phyloP scores from a whole-genome alignment of 2,888 invertebrate genomes.

The Gibbula magus region DNA sequence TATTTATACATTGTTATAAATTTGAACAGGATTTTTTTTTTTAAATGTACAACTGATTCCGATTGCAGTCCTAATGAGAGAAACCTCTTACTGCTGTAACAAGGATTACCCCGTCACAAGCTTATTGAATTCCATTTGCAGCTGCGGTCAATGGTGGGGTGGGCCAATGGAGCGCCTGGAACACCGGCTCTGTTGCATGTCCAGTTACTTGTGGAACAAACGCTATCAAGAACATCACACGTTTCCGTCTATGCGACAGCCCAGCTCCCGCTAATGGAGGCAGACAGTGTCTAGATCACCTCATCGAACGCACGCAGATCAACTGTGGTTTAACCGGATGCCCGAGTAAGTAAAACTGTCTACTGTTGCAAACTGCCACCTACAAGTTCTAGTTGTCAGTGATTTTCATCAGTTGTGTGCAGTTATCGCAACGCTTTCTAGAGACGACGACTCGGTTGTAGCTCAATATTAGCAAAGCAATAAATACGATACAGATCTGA shows the following conservation, averaged over 20 bases:
- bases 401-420: background rate
- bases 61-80: too few relatives aligned
- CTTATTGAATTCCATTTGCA: too few relatives aligned
- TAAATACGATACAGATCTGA: too few relatives aligned
- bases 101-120: too few relatives aligned
- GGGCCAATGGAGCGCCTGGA: background rate
- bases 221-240: background rate
- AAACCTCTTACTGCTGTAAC: too few relatives aligned
- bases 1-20: too few relatives aligned
- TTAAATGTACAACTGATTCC: too few relatives aligned
- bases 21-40: too few relatives aligned
- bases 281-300: background rate
- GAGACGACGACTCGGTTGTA: background rate
- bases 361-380: background rate
- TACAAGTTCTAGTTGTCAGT: background rate
- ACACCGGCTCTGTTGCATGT: background rate
- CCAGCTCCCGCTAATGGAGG: background rate
- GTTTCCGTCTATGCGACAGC: background rate
- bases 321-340: background rate
- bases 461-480: too few relatives aligned
- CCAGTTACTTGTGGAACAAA: background rate
- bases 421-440: background rate
- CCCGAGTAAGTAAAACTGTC: background rate
- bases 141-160: background rate
- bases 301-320: background rate